Conservation (phyloP, 2,888 invertebrate genomes). For the Perithous albicinctus region DNA sequence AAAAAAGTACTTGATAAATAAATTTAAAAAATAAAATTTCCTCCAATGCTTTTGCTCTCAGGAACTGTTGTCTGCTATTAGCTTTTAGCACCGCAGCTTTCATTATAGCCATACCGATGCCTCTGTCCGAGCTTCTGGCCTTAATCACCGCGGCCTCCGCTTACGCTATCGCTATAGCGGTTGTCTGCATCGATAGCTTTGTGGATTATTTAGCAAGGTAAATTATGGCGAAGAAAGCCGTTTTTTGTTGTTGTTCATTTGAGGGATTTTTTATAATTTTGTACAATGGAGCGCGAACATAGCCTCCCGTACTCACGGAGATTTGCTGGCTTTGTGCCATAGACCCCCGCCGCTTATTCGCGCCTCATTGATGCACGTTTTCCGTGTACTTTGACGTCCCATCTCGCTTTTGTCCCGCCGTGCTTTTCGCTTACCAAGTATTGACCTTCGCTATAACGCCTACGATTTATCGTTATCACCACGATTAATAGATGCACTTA, state of each 20-base stretch:
- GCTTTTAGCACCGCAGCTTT: conserved; percentile 11
- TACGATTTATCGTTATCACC: conserved; percentile 21
- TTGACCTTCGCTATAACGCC: conserved; percentile 29
- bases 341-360: conserved; percentile 4
- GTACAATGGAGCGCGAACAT: conserved; percentile 13
- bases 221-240: conserved; percentile 23
- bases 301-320: conserved; percentile 13
- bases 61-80: conserved; percentile 7
- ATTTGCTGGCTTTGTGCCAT: conserved; percentile 28
- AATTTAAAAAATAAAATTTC: background rate
- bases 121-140: conserved; percentile 47
- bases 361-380: conserved; percentile 59
- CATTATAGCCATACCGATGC: conserved; percentile 47
- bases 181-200: conserved; percentile 29
- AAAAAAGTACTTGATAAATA: background rate
- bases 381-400: conserved; percentile 54
- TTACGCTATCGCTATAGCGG: conserved; percentile 47
- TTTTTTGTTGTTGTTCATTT: background rate
- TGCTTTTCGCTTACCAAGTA: conserved; percentile 12
- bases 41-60: background rate
- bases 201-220: conserved; percentile 57
- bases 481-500: background rate
- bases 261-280: background rate
- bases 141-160: conserved; percentile 44
- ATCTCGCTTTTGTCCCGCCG: conserved; percentile 3